Evolutionary conservation across 2,888 invertebrate species (phyloP), one percentile per base, ranked within the genome.

Genomic region (Drosophila fungiperda): DNA sequence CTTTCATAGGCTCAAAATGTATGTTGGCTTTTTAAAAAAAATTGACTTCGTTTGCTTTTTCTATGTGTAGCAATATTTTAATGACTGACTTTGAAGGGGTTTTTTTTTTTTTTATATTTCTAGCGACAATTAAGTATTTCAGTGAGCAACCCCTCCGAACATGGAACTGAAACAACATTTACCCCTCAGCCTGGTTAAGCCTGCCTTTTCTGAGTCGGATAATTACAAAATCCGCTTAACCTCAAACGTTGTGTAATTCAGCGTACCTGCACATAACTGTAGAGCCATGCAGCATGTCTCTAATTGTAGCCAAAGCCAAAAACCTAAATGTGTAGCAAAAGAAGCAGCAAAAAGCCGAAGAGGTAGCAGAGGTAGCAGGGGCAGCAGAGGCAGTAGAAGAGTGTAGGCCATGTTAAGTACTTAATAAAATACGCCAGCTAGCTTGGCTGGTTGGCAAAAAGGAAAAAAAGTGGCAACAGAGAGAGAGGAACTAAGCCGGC

Each of bases 141-240:
- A 50, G 49, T 15, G 1, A 17, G 45, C 23, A 33, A 65, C 64
- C 65, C 68, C 50, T 45, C 7, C 32, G 36, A 36, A 36, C n/a
- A 17, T 4, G 52, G 33, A 53, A 29, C 20, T 9, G 57, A 57
- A 40, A 12, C 20, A 20, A 20, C 20, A 49, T 38, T 50, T 29
- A 29, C 40, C 58, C 20, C n/a, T 35, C n/a, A 5, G 36, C 26
- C 15, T 67, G 61, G 48, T 58, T 64, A 71, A 64, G 82, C 67
- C 55, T 40, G 68, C 79, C 71, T 82, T 82, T 64, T 79, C 78
- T 85, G 80, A 89, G 86, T 73, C 87, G 89, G 91, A 91, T 91
- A 92, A 92, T 91, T 92, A 90, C 89, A 73, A 86, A 91, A 91
- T 91, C 92, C 91, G 91, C 91, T 91, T 91, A 91, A 80, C 85